Evolutionary conservation across 2,888 invertebrate genomes (phyloP).

Genomic region (Agrochola litura): DNA sequence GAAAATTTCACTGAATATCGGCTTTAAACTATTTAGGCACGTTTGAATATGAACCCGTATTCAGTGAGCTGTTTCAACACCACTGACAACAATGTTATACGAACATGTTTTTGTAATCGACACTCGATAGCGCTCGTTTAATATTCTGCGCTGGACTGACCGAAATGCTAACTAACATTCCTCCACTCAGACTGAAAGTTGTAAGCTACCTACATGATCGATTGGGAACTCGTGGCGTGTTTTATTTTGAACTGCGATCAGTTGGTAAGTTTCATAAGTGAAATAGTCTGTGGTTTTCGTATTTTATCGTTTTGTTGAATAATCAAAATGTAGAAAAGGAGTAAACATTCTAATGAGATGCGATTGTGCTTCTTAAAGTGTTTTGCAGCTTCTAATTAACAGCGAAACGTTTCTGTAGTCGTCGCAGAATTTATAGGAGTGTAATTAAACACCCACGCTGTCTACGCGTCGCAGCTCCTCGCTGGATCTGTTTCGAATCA

Average conservation of each 20-base stretch:
- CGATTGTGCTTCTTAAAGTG: constrained; percentile 27
- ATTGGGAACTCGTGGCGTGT: background rate
- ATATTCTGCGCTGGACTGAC: constrained; percentile 11
- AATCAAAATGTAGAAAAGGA: background rate
- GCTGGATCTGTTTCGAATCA: constrained; percentile 37
- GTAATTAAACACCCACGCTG: constrained; percentile 31
- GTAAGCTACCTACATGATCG: constrained; percentile 12
- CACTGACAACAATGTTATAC: background rate
- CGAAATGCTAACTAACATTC: constrained; percentile 7
- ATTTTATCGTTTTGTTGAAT: constrained; percentile 4
- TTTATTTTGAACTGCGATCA: constrained; percentile 7
- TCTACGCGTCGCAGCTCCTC: constrained; percentile 15
- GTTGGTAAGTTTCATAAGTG: background rate
- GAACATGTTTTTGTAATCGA: constrained; percentile 26
- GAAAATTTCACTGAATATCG: background rate
- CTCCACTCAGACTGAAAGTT: constrained; percentile 4
- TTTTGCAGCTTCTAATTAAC: constrained; percentile 25
- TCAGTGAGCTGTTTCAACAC: constrained; percentile 8
- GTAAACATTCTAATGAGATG: background rate
- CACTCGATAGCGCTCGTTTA: constrained; percentile 11
- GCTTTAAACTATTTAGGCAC: background rate
- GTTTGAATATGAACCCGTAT: constrained; percentile 8
- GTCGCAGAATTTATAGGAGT: constrained; percentile 17
- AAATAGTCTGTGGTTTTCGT: background rate
- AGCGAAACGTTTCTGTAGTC: constrained; percentile 14